phyloP scores from a whole-genome alignment of 2,113 vertebrate genomes.

The Vidua macroura region DNA sequence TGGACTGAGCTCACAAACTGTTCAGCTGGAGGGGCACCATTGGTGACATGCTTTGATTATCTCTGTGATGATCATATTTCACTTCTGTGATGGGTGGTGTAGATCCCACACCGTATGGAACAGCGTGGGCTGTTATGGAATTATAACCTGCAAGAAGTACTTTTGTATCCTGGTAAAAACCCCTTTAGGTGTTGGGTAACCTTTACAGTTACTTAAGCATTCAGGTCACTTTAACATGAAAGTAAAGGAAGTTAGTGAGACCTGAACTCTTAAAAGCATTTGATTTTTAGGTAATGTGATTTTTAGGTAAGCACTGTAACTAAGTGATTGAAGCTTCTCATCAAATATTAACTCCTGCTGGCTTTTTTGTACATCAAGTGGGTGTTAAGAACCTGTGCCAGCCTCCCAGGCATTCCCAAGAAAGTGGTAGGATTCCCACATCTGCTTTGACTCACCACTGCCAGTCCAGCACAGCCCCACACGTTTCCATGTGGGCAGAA shows the following conservation, averaged over 20 bases:
- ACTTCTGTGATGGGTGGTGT: background rate
- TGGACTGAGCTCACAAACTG: background rate
- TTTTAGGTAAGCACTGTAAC: background rate
- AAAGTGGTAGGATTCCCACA: background rate
- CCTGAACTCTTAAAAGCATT: background rate
- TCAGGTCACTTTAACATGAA: background rate
- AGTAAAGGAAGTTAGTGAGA: background rate
- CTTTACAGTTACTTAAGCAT: background rate
- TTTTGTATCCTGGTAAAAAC: background rate
- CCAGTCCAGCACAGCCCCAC: background rate
- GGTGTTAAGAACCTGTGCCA: background rate
- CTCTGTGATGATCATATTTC: background rate
- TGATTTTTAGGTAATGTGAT: background rate
- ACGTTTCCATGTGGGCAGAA: background rate
- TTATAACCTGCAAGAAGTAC: background rate
- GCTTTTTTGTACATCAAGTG: background rate
- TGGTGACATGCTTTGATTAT: background rate
- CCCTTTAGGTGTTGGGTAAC: background rate
- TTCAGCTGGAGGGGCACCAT: background rate
- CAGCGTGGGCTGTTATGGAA: background rate
- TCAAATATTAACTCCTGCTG: constrained; percentile 13
- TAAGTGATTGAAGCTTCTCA: constrained; percentile 11
- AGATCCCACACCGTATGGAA: background rate
- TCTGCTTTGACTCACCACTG: background rate
- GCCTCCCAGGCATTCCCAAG: background rate